Base-by-base conservation (phyloP, 2,888 invertebrate genomes). In the Drosophila austrosaltans region DNA sequence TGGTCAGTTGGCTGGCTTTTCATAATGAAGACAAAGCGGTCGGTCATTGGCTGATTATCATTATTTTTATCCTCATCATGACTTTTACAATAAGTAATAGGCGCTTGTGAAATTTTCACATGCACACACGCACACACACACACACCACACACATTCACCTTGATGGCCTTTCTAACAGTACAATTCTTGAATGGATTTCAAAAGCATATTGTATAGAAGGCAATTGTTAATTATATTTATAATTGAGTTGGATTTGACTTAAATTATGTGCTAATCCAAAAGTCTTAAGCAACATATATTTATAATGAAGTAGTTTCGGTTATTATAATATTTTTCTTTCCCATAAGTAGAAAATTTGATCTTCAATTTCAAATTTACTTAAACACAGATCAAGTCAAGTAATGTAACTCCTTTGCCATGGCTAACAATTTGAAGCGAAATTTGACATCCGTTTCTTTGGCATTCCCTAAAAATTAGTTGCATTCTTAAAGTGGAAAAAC, bases 161-260 rank as follows among this genome's bases (percentile, higher is more conserved):
- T 85, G 88, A 80, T 74, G 58, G 42, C 53, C 75, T 57, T 63
- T 57, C 63, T 70, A 78, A 82, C 82, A 80, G 88, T 82, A 82
- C 82, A 72, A 72, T 63, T 66, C 59, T 39, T 22, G 74, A 58
- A 53, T 70, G 67, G 57, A 10, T 36, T 36, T 36, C 1, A 36
- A 36, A 36, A 36, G 36, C 7, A 36, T 8, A 36, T 36, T 8
- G 36, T 36, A 36, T 8, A 36, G 36, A 8, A 36, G 7, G 36
- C 4, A 36, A 36, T 2, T 28, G 28, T 28, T 28, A 0, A 28
- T 36, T 8, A 36, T 1, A 36, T 36, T 2, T 36, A 36, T 1
- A 10, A 36, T 32, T 32, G 39, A 39, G 39, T 36, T 36, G 1
- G 36, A 36, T 28, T 28, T 3, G 4, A 28, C 2, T 3, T 3